Evolutionary conservation across 2,888 invertebrate genomes (phyloP), one percentile per base, ranked within the genome.

Genomic region (Drosophila birchii): DNA sequence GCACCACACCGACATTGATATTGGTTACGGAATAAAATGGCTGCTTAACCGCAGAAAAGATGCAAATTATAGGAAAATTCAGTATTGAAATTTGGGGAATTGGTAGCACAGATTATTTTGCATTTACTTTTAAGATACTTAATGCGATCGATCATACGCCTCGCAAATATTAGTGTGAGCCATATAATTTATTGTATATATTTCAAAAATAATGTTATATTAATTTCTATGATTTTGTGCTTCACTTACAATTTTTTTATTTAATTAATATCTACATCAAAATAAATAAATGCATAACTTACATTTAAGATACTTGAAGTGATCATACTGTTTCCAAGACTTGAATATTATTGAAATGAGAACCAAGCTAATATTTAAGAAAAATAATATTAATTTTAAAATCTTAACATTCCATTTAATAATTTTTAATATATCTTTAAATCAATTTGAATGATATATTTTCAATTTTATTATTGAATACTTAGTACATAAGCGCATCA

Each of bases 1-100:
- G 69, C 78, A 53, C 73, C 68, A 79, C 54, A 69, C 54, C 38
- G 32, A 34, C 26, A 45, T 45, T 45, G 45, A 47, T 54, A 63
- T 53, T 54, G 43, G 32, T 2, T 2, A 16, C 18, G 12, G 45
- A 45, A 39, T 38, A 41, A 43, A 54, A 54, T 51, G 54, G 53
- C 44, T 38, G 64, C 51, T 26, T 34, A 39, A 32, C 23, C 9
- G 51, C 64, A 76, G 38, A 62, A 41, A 36, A 23, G 45, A 49
- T n/a, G 63, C 47, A 63, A 23, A 67, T 70, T 75, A 59, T 61
- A 26, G n/a, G 26, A 39, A 39, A 26, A 36, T 63, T 14, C 14
- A 9, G 36, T 29, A 3, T 18, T n/a, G 9, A 5, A 5, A 5
- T 8, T 9, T n/a, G n/a, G 16, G 16, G 6, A 51, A 18, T 3